Percentiles rank a stretch among this genome's conserved stretches.
Evolutionary conservation across 2,113 vertebrate genomes (phyloP).

Genomic region (Elgaria multicarinata): DNA sequence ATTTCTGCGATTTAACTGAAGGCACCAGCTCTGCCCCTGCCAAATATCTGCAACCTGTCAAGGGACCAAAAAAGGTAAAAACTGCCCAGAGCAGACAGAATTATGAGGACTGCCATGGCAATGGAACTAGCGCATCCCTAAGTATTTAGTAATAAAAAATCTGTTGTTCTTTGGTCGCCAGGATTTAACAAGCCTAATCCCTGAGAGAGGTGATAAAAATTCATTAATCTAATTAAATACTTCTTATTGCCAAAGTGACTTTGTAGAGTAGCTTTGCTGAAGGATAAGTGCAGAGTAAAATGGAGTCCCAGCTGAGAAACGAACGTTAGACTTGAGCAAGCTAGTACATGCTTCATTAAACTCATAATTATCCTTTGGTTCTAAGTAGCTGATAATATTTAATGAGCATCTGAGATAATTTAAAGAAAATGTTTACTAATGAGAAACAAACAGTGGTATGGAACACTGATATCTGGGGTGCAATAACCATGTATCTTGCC

Average conservation of each 20-base stretch:
- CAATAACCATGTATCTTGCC: constrained; percentile 78
- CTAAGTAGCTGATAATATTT: constrained; percentile 99
- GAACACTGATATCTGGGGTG: constrained; percentile 82
- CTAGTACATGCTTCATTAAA: constrained; percentile 97
- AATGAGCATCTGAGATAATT: constrained; percentile 95
- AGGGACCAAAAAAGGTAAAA: constrained; percentile 81
- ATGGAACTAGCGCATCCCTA: constrained; percentile 77
- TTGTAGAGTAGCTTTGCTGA: constrained; percentile 94
- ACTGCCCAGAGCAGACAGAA: constrained; percentile 86
- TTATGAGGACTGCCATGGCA: constrained; percentile 75
- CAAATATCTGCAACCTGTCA: constrained; percentile 77
- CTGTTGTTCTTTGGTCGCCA: constrained; percentile 95
- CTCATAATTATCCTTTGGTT: constrained; percentile 99
- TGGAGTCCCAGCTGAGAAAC: constrained; percentile 95
- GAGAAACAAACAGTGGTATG: constrained; percentile 82
- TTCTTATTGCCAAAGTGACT: constrained; percentile 98
- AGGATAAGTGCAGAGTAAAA: constrained; percentile 99
- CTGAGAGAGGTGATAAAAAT: constrained; percentile 93
- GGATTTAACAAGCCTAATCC: constrained; percentile 92
- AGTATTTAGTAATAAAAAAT: constrained; percentile 93
- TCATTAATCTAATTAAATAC: constrained; percentile 99
- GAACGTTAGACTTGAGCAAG: constrained; percentile 91
- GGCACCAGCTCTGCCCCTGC: constrained; percentile 84
- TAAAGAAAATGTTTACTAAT: constrained; percentile 90
- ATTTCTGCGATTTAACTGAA: constrained; percentile 84